phyloP scores from a whole-genome alignment of 2,888 invertebrate species.

The Ornithoptera alexandrae region DNA sequence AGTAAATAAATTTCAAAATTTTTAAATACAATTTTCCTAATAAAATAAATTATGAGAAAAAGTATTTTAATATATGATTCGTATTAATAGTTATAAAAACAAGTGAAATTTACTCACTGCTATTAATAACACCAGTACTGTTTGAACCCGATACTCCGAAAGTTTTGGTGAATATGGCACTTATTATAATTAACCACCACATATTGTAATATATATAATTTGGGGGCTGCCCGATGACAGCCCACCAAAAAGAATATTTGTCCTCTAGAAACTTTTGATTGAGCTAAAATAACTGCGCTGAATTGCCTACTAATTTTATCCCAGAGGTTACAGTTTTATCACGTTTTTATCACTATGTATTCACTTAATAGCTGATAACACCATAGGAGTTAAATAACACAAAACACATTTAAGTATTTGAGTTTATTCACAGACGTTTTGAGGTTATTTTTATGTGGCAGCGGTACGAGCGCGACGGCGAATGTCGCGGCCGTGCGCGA shows the following conservation, averaged over 20 bases:
- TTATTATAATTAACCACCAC: constrained; percentile 76
- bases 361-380: constrained; percentile 50
- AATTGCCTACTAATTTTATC: constrained; percentile 55
- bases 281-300: constrained; percentile 59
- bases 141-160: constrained; percentile 65
- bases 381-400: constrained; percentile 51
- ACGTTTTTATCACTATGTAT: constrained; percentile 51
- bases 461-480: constrained; percentile 75
- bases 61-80: not conserved
- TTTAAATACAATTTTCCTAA: not conserved
- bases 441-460: constrained; percentile 78
- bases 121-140: constrained; percentile 53
- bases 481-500: constrained; percentile 45
- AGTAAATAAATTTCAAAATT: not conserved
- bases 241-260: constrained; percentile 74
- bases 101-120: constrained; percentile 53
- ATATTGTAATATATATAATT: constrained; percentile 68
- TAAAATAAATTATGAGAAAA: not conserved
- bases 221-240: constrained; percentile 78
- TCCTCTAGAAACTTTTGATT: constrained; percentile 72
- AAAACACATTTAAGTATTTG: constrained; percentile 64
- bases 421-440: constrained; percentile 65
- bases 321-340: constrained; percentile 45
- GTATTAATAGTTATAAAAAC: not conserved
- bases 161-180: constrained; percentile 68